Evolutionary conservation across 2,113 vertebrate genomes (phyloP).

Genomic region (Crotophaga sulcirostris): DNA sequence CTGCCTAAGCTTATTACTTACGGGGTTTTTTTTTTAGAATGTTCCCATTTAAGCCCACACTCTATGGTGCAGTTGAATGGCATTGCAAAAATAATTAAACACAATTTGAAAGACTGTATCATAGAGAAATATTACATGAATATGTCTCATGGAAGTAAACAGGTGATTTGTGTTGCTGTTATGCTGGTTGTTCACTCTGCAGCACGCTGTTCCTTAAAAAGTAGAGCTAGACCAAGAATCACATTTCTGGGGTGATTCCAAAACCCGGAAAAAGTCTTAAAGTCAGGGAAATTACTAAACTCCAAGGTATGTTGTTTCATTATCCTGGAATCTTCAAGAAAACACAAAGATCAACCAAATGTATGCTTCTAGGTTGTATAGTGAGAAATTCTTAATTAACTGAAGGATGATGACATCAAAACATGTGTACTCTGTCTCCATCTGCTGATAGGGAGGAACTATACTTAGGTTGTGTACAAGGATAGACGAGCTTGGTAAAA

Average conservation of each 20-base stretch:
- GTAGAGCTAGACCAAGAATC: neutral
- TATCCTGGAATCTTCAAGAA: neutral
- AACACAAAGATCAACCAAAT: neutral
- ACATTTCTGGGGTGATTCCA: neutral
- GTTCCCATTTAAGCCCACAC: neutral
- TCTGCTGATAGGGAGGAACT: slow-evolving; percentile 55
- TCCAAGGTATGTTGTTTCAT: neutral
- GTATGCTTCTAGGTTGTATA: neutral
- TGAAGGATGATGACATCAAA: slow-evolving; percentile 14
- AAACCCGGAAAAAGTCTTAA: neutral
- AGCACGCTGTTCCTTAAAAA: neutral
- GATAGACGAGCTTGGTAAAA: neutral
- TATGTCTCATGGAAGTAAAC: neutral
- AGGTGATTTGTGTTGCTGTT: neutral
- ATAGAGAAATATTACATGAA: neutral
- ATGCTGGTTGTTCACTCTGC: neutral
- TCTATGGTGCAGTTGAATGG: neutral
- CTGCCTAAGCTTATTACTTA: neutral
- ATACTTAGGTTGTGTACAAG: neutral
- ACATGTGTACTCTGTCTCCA: slow-evolving; percentile 63
- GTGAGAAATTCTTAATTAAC: neutral
- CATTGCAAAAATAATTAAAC: neutral
- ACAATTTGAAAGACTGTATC: neutral
- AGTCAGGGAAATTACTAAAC: neutral
- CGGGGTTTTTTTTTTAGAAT: neutral